Percentiles rank a stretch among this genome's conserved stretches.
These are phyloP conservation scores for Gobio gobio DNA, from an alignment of 2,113 vertebrate species.

Conservation along the genomic window DNA sequence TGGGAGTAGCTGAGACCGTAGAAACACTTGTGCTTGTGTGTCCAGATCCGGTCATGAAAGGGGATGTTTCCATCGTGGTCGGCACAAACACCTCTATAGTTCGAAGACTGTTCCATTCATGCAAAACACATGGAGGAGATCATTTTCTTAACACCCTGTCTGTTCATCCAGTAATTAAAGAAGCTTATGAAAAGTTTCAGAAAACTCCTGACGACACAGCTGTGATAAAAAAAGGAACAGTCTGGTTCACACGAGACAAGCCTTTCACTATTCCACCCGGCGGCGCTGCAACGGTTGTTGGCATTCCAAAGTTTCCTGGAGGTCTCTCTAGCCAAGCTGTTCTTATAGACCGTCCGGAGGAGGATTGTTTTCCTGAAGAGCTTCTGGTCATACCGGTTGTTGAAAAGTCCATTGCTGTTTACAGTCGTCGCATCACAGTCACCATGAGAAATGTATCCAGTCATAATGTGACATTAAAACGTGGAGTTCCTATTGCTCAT, in stretches of 20 bases:
- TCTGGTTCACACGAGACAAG: too few species aligned
- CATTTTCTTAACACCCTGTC: constrained; percentile 22
- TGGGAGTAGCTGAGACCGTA: constrained; percentile 26
- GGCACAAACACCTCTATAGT: constrained; percentile 42
- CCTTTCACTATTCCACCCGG: constrained; percentile 9
- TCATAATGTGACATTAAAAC: constrained; percentile 14
- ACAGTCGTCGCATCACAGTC: constrained; percentile 15
- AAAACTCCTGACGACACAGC: not conserved
- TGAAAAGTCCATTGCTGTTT: too few species aligned
- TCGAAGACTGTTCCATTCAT: too few species aligned
- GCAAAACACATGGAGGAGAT: too few species aligned
- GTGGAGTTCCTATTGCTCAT: constrained; percentile 40
- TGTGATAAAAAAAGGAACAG: not conserved
- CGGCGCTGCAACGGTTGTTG: not conserved
- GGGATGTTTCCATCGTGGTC: constrained; percentile 7
- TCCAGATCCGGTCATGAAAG: constrained; percentile 28
- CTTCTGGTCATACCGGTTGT: too few species aligned
- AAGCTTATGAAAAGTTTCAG: constrained; percentile 25
- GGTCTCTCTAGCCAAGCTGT: not conserved
- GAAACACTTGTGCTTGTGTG: constrained; percentile 38
- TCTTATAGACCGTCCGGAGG: constrained; percentile 30
- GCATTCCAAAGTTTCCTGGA: constrained; percentile 36
- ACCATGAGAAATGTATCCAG: constrained; percentile 30
- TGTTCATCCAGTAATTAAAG: constrained; percentile 31
- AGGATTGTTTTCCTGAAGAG: not conserved